A percentile compares a stretch with the other conserved stretches of the same genome.
Evolutionary conservation across 2,888 invertebrate genomes (phyloP).

Genomic region (Lacanobia wlatinum): DNA sequence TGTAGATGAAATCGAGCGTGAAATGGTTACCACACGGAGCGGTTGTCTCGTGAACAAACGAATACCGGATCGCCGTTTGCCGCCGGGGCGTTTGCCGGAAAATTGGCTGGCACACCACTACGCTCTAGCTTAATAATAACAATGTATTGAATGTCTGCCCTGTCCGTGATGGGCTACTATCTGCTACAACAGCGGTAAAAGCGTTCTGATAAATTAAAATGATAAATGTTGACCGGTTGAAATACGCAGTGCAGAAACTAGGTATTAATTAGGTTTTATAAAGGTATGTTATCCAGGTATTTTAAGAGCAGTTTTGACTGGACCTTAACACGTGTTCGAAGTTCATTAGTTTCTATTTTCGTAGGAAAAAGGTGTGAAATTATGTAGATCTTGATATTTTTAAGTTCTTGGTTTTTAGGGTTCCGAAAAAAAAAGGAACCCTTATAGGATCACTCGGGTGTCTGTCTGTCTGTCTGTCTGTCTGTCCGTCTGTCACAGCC

Average conservation of each 20-base stretch:
- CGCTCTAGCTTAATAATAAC: conserved; percentile 69
- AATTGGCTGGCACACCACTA: conserved; percentile 82
- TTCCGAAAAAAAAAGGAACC: too few relatives aligned
- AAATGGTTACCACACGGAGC: conserved; percentile 87
- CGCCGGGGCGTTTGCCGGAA: conserved; percentile 84
- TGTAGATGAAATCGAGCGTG: conserved; percentile 87
- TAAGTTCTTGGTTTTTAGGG: too few relatives aligned
- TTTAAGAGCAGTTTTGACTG: too few relatives aligned
- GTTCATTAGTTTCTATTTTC: background rate
- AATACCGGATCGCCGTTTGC: conserved; percentile 78
- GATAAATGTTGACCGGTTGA: background rate
- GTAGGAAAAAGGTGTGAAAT: too few relatives aligned
- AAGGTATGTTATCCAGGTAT: too few relatives aligned
- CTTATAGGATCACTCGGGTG: too few relatives aligned
- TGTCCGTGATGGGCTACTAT: conserved; percentile 51
- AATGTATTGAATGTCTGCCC: conserved; percentile 67
- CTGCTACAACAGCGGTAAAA: conserved; percentile 26
- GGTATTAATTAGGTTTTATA: too few relatives aligned
- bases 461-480: too few relatives aligned
- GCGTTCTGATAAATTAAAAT: conserved; percentile 7
- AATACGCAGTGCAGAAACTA: background rate
- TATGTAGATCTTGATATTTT: too few relatives aligned
- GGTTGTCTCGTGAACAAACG: conserved; percentile 88
- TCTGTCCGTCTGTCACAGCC: too few relatives aligned
- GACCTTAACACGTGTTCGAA: background rate